phyloP scores from a whole-genome alignment of 2,113 vertebrate species.

The Panthera uncia region DNA sequence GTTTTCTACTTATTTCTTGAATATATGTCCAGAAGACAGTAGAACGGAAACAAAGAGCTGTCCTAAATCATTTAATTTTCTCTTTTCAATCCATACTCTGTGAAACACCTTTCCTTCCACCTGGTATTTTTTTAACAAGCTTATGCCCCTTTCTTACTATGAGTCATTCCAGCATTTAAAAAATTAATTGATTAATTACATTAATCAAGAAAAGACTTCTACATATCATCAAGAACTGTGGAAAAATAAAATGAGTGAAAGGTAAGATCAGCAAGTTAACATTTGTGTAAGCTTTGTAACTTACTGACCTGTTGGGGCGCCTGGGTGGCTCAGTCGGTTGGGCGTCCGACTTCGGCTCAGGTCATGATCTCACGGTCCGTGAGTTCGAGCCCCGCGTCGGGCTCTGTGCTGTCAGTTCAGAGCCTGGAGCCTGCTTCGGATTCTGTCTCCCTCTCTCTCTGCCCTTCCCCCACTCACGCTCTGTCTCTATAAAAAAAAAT shows the following conservation, averaged over 20 bases:
- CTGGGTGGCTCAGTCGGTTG: no score
- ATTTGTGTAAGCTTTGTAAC: not conserved
- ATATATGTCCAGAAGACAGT: not conserved
- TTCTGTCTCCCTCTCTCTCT: no score
- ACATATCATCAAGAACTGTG: not conserved
- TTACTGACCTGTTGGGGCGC: not conserved
- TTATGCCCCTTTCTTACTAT: not conserved
- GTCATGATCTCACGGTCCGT: no score
- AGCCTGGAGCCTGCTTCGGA: no score
- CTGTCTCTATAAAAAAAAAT: no score
- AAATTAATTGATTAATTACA: not conserved
- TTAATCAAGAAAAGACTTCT: not conserved
- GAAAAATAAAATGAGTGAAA: not conserved
- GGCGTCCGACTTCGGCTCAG: no score
- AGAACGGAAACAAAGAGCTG: not conserved
- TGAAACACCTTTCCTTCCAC: not conserved
- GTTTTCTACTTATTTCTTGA: conserved; percentile 10
- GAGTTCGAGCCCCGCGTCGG: no score
- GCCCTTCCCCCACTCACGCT: no score
- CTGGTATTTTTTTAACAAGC: conserved; percentile 14
- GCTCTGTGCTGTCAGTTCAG: no score
- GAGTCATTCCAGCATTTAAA: not conserved
- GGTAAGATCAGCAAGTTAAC: not conserved
- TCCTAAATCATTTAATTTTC: conserved; percentile 37
- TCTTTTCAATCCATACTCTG: conserved; percentile 27